A percentile compares a stretch with the other conserved stretches of the same genome.
phyloP scores from a whole-genome alignment of 2,888 invertebrate genomes.

The Sabatieria punctata region DNA sequence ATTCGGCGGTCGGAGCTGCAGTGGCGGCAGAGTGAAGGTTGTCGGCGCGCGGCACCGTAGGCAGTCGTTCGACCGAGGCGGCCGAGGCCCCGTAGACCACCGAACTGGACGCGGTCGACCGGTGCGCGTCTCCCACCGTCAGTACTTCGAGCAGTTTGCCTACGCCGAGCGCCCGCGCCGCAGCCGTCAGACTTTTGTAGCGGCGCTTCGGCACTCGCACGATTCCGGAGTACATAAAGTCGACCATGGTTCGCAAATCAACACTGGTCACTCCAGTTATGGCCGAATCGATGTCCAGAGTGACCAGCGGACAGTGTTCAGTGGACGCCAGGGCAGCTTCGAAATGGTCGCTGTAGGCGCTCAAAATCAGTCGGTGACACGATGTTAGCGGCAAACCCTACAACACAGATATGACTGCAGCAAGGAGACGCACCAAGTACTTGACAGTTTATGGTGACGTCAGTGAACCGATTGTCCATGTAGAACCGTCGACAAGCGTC shows the following conservation, averaged over 20 bases:
- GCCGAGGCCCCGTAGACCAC: neutral
- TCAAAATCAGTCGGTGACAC: slow-evolving; percentile 14
- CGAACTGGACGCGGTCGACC: neutral
- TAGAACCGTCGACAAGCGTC: slow-evolving; percentile 12
- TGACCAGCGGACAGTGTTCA: slow-evolving; percentile 3
- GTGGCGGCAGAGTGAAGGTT: too few species aligned
- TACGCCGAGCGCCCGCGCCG: slow-evolving; percentile 3
- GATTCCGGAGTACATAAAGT: slow-evolving; percentile 14
- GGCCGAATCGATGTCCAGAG: slow-evolving; percentile 8
- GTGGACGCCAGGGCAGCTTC: slow-evolving; percentile 10
- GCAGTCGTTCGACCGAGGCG: neutral
- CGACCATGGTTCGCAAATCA: slow-evolving; percentile 13
- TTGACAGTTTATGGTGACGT: slow-evolving; percentile 12
- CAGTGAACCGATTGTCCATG: slow-evolving; percentile 12
- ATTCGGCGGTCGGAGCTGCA: neutral
- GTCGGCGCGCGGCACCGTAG: neutral
- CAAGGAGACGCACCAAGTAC: slow-evolving; percentile 3
- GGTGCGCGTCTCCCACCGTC: neutral
- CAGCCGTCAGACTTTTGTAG: neutral
- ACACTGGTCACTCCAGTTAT: slow-evolving; percentile 10
- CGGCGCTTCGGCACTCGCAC: neutral
- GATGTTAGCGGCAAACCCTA: slow-evolving; percentile 6
- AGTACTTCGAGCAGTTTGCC: slow-evolving; percentile 7
- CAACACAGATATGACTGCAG: neutral
- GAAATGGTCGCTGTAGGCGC: slow-evolving; percentile 12